Evolutionary conservation across 2,797 vertebrate species (phyloP), one percentile per base, ranked within the genome.

Genomic region (Scleropages formosus): DNA sequence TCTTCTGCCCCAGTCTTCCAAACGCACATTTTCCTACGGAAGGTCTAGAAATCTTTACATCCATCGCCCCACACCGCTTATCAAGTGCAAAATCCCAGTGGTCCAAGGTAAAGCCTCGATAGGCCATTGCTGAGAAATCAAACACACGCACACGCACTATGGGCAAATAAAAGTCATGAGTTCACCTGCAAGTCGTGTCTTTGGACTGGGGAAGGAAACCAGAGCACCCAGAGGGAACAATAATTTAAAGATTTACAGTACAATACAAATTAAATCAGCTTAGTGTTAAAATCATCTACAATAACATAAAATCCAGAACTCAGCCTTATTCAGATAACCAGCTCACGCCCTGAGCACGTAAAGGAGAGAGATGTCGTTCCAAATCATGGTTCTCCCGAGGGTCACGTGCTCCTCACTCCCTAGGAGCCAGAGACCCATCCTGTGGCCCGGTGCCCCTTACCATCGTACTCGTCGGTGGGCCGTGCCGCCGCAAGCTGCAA

Each of bases 401-500:
- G 39, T n/a, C 75, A 77, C 51, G 69, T 73, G 31, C 71, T 76
- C 74, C 1, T 63, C 16, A 51, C 27, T 58, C 16, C 63, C 47
- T 60, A 27, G 4, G 15, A 53, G 26, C 16, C 39, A 20, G 1
- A 3, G 15, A 39, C n/a, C 20, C 27, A 15, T 1, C 15, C 12
- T 24, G 13, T 51, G 47, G 56, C 22, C 65, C 67, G 46, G 22
- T 72, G 10, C 51, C 72, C 63, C 81, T 87, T 84, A 99, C 98
- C 94, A 81, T 95, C 88, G 84, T 93, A 94, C 75, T 96, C 94
- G 1, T 92, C 90, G 0, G 92, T 87, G 0, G 92, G 92, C 73
- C 95, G 95, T 39, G 93, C 87, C 26, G 92, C 86, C 0, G 88
- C 89, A 82, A 98, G 87, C 81, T 90, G 93, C 79, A 99, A 89